phyloP scores from a whole-genome alignment of 2,888 invertebrate genomes.

The Chelonus formosanus region DNA sequence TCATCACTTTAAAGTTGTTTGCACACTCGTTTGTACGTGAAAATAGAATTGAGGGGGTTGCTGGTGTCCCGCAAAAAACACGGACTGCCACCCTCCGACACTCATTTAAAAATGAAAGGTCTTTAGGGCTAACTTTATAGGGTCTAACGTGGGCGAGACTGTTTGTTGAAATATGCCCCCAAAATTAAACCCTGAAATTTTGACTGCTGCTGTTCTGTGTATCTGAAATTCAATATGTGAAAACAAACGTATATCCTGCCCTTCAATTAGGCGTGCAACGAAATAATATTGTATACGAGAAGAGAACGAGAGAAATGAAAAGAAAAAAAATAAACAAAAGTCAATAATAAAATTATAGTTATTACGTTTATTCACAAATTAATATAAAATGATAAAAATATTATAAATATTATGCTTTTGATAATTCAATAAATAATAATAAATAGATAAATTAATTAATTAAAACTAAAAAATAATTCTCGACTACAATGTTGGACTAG shows the following conservation, averaged over 20 bases:
- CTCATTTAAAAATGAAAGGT: conserved; percentile 45
- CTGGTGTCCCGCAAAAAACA: conserved; percentile 21
- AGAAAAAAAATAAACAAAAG: conserved; percentile 24
- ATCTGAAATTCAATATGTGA: conserved; percentile 25
- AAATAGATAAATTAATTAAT: conserved; percentile 32
- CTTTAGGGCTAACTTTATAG: conserved; percentile 18
- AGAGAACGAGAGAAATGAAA: conserved; percentile 16
- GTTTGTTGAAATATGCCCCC: conserved; percentile 24
- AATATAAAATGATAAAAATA: conserved; percentile 2
- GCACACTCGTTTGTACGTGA: conserved; percentile 34
- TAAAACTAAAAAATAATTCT: conserved; percentile 36
- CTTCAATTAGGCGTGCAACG: conserved; percentile 3
- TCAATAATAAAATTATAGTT: conserved; percentile 33
- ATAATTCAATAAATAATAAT: conserved; percentile 30
- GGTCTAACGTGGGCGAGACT: conserved; percentile 26
- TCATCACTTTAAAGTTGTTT: conserved; percentile 44
- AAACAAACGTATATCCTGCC: conserved; percentile 9
- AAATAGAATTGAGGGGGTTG: conserved; percentile 7
- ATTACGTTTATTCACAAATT: conserved; percentile 28
- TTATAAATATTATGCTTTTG: conserved; percentile 26
- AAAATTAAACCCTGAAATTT: conserved; percentile 27
- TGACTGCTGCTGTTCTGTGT: background rate
- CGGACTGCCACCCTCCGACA: conserved; percentile 40
- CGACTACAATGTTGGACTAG: conserved; percentile 56
- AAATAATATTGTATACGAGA: conserved; percentile 16